Evolutionary conservation across 2,113 vertebrate species (phyloP), one percentile per base, ranked within the genome.

Genomic region (Scartelaos histophorus): DNA sequence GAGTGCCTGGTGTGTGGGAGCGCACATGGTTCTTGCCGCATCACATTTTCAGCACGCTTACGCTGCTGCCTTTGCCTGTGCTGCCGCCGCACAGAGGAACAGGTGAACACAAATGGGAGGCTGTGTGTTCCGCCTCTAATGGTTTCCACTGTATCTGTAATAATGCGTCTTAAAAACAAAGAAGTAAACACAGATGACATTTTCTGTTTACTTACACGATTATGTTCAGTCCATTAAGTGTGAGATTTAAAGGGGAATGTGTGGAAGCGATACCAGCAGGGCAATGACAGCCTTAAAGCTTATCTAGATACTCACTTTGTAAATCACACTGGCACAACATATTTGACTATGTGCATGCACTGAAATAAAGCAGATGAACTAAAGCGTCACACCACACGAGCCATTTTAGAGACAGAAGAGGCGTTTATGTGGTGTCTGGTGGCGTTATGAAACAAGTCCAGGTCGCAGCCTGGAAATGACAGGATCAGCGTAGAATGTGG

Each of bases 41-140:
- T 88, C 87, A 88, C 85, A 87, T 87, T 88, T 82, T 84, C 82
- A 71, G 82, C 84, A 84, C 73, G 85, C 71, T 65, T 75, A 7
- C 72, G 69, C 56, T 85, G 79, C 85, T 78, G 81, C 65, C 15
- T 16, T 7, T 17, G 68, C 51, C 29, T 29, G 29, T 82, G 69
- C 51, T 84, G 78, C 85, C 2, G 24, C 57, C 70, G 82, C 66
- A 74, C 79, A 73, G 76, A 78, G 76, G 71, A 57, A 75, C 65
- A 78, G 73, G 53, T 47, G 76, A 19, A 51, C 64, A 35, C 58
- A 66, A 57, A 76, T 78, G 75, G 65, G 61, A 21, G 34, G 34
- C 61, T 43, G 15, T 51, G 78, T 69, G 75, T n/a, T 43, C 21
- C 74, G 83, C 70, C 64, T 25, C 74, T 60, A 69, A 81, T 84